Percentiles rank a stretch among this genome's conserved stretches.
Conservation (phyloP, 2,113 vertebrate genomes). For the Lamprotornis superbus region DNA sequence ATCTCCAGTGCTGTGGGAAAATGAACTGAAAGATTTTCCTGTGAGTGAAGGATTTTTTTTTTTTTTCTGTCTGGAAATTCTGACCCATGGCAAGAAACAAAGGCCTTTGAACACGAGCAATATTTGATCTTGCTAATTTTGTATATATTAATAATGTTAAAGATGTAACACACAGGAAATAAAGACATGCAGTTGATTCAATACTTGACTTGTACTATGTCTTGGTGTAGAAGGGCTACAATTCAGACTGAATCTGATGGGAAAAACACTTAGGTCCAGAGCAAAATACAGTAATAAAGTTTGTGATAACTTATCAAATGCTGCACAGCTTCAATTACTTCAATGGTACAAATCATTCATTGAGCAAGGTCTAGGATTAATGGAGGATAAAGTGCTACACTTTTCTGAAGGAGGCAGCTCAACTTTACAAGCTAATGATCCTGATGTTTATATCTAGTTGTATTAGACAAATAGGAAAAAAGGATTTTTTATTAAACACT, state of each 20-base stretch:
- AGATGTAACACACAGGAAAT: neutral
- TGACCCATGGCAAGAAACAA: neutral
- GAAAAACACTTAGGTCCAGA: neutral
- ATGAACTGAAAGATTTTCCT: neutral
- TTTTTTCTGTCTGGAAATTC: neutral
- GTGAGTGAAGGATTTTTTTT: neutral
- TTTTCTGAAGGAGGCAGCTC: neutral
- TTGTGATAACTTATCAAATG: neutral
- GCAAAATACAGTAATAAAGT: neutral
- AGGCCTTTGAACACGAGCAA: neutral
- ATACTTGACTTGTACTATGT: neutral
- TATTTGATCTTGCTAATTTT: neutral
- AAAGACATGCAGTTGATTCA: neutral
- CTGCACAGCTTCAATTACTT: neutral
- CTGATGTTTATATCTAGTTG: neutral
- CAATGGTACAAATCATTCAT: neutral
- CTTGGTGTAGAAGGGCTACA: neutral
- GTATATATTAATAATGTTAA: neutral
- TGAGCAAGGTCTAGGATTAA: constrained; percentile 4
- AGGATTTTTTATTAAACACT: neutral
- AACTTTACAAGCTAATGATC: neutral
- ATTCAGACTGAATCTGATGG: neutral
- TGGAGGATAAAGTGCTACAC: neutral
- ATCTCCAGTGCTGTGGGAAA: neutral
- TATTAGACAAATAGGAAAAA: neutral